A percentile compares a stretch with the other conserved stretches of the same genome.
Evolutionary conservation across 2,797 vertebrate species (phyloP).

Genomic region (Xenopus petersii): DNA sequence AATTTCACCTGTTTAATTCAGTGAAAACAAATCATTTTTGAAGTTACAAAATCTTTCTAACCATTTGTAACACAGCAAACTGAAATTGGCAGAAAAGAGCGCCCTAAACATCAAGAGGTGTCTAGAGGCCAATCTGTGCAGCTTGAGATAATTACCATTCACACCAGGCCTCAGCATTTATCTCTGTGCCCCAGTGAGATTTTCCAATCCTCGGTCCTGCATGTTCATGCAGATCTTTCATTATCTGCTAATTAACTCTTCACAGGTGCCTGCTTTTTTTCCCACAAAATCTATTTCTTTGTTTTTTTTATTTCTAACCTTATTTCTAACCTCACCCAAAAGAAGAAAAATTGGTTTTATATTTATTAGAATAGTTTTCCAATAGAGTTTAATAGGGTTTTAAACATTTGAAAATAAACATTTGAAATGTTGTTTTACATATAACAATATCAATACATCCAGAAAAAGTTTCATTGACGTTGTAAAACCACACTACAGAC

Average conservation of each 20-base stretch:
- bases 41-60: background rate
- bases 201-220: constrained; percentile 34
- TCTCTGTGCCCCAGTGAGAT: constrained; percentile 35
- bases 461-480: background rate
- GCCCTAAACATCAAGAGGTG: constrained; percentile 36
- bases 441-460: background rate
- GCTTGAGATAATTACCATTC: constrained; percentile 39
- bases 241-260: constrained; percentile 46
- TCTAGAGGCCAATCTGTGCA: constrained; percentile 37
- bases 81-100: constrained; percentile 23
- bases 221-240: constrained; percentile 43
- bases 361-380: too few species aligned
- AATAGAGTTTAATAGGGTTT: too few species aligned
- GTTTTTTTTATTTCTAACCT: too few species aligned
- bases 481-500: background rate
- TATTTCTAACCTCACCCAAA: too few species aligned
- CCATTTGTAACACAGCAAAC: constrained; percentile 13
- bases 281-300: background rate
- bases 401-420: too few species aligned
- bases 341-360: too few species aligned
- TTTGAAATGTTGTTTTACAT: too few species aligned
- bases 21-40: background rate
- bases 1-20: background rate
- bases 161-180: constrained; percentile 36
- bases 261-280: constrained; percentile 24